Base-by-base conservation (phyloP, 2,888 invertebrate genomes). In the Agrilus biguttatus region DNA sequence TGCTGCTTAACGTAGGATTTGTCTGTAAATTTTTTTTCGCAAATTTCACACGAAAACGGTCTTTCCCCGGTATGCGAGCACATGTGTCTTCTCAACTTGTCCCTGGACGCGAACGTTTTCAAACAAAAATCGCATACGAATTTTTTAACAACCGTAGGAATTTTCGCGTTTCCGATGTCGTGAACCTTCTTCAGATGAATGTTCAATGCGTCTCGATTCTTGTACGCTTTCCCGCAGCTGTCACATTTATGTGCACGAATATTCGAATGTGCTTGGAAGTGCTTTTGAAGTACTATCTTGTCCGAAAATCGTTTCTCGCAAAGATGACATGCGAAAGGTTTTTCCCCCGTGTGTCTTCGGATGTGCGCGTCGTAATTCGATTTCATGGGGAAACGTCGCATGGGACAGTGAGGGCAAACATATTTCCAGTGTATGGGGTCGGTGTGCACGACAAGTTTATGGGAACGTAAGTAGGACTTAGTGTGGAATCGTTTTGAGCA, bases 101-200 rank as follows among this genome's bases (percentile, higher is more conserved):
- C 47, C 43, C 53, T 57, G 43, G 56, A 56, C 39, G 51, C 55
- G 47, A 56, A 59, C 35, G 66, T 63, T 52, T 72, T 72, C 1
- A 56, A 51, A 44, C 59, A 59, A 40, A 58, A 48, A 37, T 56
- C 54, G 42, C 59, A 59, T n/a, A 52, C 53, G 45, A 52, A 55
- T 45, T 57, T 58, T 33, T 54, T 56, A 66, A 71, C 17, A 62
- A 68, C 48, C 2, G 51, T 40, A 8, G 60, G 58, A 12, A 53
- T 42, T 39, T 55, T 58, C n/a, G 52, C 52, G 66, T 69, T 38
- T 62, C 60, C 51, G 61, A 67, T 21, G 60, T 46, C 45, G 68
- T 66, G 55, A 67, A 72, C 46, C 43, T 68, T 66, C 37, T 63
- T 71, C 52, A 73, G 68, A 51, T 75, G 74, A 49, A 69, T 67